Conservation (phyloP, 30 jellyfish, hydroid and myxozoan genomes). For the Hydractinia echinata region DNA sequence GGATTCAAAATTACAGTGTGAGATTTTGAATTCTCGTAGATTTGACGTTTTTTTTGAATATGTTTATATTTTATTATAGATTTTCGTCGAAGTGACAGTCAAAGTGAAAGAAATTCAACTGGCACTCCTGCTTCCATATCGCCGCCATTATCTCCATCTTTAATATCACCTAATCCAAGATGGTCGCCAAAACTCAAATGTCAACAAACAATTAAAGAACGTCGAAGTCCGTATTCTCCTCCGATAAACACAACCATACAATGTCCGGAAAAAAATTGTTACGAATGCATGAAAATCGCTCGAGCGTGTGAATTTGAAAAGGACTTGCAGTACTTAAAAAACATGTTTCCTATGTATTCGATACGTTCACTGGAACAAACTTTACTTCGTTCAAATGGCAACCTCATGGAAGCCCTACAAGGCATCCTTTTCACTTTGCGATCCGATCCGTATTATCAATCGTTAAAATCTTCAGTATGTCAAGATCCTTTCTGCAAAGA, state of each 20-base stretch:
- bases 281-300: constrained; percentile 15
- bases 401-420: constrained; percentile 9
- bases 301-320: not conserved
- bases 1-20: not conserved
- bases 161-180: not conserved
- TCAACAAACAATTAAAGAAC: not conserved
- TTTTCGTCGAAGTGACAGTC: constrained; percentile 24
- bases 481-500: constrained; percentile 3
- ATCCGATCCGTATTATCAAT: not conserved
- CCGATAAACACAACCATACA: not conserved
- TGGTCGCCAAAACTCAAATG: not conserved
- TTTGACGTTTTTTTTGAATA: not conserved
- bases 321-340: constrained; percentile 11
- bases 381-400: constrained; percentile 16
- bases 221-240: not conserved
- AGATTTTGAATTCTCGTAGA: not conserved
- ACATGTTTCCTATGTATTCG: constrained; percentile 24
- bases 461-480: not conserved
- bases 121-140: constrained; percentile 81
- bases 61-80: not conserved
- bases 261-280: not conserved
- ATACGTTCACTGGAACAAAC: constrained; percentile 20
- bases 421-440: not conserved
- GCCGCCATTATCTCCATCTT: constrained; percentile 18
- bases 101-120: constrained; percentile 61